A percentile compares a stretch with the other conserved stretches of the same genome.
Conservation (phyloP, 1,140 invertebrate species). For the Pseudomyrmex pallidus region DNA sequence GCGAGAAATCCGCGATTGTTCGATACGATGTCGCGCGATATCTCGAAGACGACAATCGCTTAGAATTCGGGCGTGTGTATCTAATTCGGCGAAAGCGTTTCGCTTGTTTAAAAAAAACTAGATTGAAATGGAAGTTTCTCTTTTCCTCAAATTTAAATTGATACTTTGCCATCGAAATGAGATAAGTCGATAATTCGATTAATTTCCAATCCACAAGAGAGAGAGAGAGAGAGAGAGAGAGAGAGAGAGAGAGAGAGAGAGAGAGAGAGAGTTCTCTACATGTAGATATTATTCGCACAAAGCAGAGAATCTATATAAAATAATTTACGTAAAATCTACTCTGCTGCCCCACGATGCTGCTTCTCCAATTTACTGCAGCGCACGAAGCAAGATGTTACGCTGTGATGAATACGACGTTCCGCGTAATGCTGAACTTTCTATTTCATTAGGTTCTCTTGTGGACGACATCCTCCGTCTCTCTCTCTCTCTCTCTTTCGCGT, state of each 20-base stretch:
- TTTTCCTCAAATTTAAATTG: no score
- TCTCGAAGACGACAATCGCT: not conserved
- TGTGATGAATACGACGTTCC: slow-evolving; percentile 25
- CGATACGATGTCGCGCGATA: not conserved
- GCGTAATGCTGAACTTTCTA: slow-evolving; percentile 33
- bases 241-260: not conserved
- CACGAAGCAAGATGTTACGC: slow-evolving; percentile 27
- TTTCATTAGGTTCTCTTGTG: slow-evolving; percentile 37
- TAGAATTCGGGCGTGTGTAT: not conserved
- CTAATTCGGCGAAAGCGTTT: slow-evolving; percentile 5
- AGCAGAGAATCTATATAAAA: no score
- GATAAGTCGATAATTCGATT: not conserved
- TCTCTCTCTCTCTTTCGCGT: not conserved
- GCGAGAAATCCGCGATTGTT: not conserved
- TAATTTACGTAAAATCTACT: slow-evolving; percentile 16
- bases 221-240: not conserved
- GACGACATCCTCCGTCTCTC: slow-evolving; percentile 12
- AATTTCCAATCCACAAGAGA: not conserved
- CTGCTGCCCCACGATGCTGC: not conserved
- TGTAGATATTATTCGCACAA: no score
- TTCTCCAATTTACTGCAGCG: slow-evolving; percentile 6
- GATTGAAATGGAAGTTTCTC: not conserved
- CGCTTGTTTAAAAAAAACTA: not conserved
- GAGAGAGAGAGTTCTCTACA: not conserved
- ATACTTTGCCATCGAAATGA: not conserved